A percentile compares a stretch with the other conserved stretches of the same genome.
Conservation (phyloP, 2,888 invertebrate species). For the Proisotoma minuta region DNA sequence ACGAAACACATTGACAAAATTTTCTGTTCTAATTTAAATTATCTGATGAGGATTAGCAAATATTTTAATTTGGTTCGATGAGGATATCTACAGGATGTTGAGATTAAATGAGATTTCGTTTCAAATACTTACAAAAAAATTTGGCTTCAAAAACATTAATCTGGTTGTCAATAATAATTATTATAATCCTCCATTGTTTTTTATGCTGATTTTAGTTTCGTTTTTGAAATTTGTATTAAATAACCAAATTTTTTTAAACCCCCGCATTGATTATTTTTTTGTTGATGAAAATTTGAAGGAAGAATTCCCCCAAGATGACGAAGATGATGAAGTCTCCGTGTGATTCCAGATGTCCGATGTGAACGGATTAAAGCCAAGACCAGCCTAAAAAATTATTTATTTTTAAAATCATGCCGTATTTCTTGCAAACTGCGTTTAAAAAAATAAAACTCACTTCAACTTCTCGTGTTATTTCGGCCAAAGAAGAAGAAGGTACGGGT, state of each 20-base stretch:
- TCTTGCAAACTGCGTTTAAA: not conserved
- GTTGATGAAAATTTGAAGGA: too few relatives aligned
- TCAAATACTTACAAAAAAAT: not conserved
- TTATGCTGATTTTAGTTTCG: too few relatives aligned
- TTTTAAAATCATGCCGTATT: too few relatives aligned
- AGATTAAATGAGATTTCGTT: not conserved
- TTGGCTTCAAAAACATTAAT: too few relatives aligned
- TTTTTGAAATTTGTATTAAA: too few relatives aligned
- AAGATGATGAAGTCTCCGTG: conserved; percentile 15
- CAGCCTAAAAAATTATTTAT: conserved; percentile 51
- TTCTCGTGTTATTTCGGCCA: conserved; percentile 44
- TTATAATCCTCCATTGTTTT: too few relatives aligned
- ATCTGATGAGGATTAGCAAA: not conserved
- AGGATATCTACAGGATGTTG: not conserved
- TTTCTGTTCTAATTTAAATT: not conserved
- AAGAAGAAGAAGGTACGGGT: conserved; percentile 15
- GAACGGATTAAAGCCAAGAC: conserved; percentile 66
- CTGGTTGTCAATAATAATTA: too few relatives aligned
- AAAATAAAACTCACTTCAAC: conserved; percentile 39
- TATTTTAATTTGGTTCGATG: not conserved
- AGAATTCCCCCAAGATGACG: conserved; percentile 11
- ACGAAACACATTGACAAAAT: too few relatives aligned
- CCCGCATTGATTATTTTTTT: too few relatives aligned
- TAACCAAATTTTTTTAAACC: too few relatives aligned
- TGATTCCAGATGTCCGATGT: conserved; percentile 47